phyloP scores from a whole-genome alignment of 2,113 vertebrate genomes.

The Catagonus wagneri region DNA sequence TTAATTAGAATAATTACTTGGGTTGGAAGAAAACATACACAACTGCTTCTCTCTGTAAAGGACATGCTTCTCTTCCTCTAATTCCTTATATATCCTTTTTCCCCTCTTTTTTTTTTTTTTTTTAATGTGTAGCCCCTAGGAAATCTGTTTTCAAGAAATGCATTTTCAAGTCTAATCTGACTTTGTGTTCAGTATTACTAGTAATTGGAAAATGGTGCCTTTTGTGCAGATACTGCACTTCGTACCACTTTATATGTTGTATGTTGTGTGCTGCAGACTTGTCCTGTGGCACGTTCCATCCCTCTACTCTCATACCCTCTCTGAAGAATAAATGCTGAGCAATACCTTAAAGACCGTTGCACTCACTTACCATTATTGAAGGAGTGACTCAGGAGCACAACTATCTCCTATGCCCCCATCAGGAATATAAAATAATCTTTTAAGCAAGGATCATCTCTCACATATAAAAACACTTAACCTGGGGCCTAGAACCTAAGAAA shows the following conservation, averaged over 20 bases:
- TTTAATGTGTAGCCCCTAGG: background rate
- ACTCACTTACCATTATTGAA: background rate
- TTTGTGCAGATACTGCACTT: slow-evolving; percentile 35
- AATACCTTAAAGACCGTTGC: background rate
- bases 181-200: slow-evolving; percentile 20
- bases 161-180: slow-evolving; percentile 34
- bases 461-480: background rate
- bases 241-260: background rate
- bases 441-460: background rate
- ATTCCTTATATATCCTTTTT: background rate
- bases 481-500: background rate
- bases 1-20: background rate
- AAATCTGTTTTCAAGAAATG: background rate
- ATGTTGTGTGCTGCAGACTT: slow-evolving; percentile 39
- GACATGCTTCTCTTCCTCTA: background rate
- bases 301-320: too few relatives aligned
- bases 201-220: slow-evolving; percentile 35
- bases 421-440: background rate
- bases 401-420: background rate
- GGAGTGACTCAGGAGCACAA: background rate
- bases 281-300: background rate
- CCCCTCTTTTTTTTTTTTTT: background rate
- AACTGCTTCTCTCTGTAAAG: slow-evolving; percentile 26
- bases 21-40: background rate
- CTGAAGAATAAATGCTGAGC: background rate